Evolutionary conservation across 2,888 invertebrate species (phyloP).

Genomic region (Dione vanillae): DNA sequence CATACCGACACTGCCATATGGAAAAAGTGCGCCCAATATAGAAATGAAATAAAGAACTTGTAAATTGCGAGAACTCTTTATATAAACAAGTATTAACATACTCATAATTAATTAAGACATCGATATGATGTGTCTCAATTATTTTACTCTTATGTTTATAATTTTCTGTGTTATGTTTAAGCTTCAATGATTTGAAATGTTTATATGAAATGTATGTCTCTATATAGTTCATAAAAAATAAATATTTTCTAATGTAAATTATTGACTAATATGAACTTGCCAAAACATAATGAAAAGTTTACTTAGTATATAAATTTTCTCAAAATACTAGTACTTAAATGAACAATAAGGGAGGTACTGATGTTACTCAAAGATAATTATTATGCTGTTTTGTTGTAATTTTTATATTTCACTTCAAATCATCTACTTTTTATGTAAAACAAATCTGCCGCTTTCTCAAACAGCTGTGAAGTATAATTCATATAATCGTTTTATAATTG

Average conservation of each 20-base stretch:
- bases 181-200: too few relatives aligned
- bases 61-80: not conserved
- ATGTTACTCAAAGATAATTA: slow-evolving; percentile 3
- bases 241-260: too few relatives aligned
- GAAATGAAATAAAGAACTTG: slow-evolving; percentile 23
- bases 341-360: not conserved
- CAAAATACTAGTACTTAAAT: not conserved
- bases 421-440: slow-evolving; percentile 14
- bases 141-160: too few relatives aligned
- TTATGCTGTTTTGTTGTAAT: not conserved
- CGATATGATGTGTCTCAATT: too few relatives aligned
- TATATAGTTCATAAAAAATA: too few relatives aligned
- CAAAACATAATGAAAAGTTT: too few relatives aligned
- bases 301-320: too few relatives aligned
- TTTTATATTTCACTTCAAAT: slow-evolving; percentile 9
- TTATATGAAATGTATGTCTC: too few relatives aligned
- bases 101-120: too few relatives aligned
- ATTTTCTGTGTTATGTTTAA: too few relatives aligned
- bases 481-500: slow-evolving; percentile 38
- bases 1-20: slow-evolving; percentile 19
- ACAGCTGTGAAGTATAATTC: slow-evolving; percentile 27
- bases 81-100: not conserved
- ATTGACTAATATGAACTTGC: too few relatives aligned
- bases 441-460: slow-evolving; percentile 27
- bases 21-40: slow-evolving; percentile 7